Conservation (phyloP, 2,797 vertebrate genomes). For the Periparus ater region DNA sequence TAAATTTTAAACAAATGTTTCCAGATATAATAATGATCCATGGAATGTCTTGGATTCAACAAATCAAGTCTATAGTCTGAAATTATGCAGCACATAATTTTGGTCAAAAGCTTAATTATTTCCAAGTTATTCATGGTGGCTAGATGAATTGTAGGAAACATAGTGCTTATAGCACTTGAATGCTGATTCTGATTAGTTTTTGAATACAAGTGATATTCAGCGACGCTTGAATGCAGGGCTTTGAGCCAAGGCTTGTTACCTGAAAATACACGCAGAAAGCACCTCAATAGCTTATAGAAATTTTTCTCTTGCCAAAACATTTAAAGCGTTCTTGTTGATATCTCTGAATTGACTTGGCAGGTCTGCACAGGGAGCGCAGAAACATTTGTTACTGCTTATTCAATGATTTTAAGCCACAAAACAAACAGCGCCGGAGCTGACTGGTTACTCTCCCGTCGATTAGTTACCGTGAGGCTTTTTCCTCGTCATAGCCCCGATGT, state of each 20-base stretch:
- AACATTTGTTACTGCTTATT: not conserved
- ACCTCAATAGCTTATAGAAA: not conserved
- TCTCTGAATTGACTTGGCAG: not conserved
- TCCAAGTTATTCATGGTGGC: not conserved
- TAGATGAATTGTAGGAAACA: not conserved
- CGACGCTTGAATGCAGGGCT: not conserved
- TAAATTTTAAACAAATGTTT: not conserved
- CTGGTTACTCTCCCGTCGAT: not conserved
- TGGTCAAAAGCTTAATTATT: slow-evolving; percentile 27
- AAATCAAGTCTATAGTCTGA: not conserved
- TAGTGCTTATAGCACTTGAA: not conserved
- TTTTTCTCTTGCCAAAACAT: not conserved
- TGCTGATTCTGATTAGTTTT: not conserved
- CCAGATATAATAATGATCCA: not conserved
- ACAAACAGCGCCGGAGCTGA: not conserved
- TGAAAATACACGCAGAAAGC: not conserved
- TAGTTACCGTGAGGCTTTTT: not conserved
- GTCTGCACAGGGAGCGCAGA: not conserved
- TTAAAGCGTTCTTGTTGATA: not conserved
- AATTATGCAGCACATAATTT: not conserved
- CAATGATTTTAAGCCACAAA: not conserved
- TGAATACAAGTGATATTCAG: not conserved
- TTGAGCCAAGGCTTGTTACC: not conserved
- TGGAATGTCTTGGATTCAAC: not conserved
- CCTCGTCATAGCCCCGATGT: not conserved